Percentiles rank a stretch among this genome's conserved stretches.
phyloP scores from a whole-genome alignment of 2,113 vertebrate genomes.

The Lophius piscatorius region DNA sequence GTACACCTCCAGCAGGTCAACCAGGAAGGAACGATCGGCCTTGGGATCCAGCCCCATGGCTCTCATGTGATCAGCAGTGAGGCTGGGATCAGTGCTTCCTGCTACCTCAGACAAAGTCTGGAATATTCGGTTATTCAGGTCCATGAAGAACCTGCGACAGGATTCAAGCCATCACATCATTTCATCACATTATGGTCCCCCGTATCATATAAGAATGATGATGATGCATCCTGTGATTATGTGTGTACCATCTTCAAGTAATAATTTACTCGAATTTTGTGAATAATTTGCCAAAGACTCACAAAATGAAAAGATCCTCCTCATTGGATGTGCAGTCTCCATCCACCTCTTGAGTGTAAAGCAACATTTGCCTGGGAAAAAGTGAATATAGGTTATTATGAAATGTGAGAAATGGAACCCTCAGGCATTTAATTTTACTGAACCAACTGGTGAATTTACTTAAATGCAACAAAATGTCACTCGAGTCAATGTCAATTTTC shows the following conservation, averaged over 20 bases:
- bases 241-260: no score
- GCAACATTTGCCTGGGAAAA: slow-evolving; percentile 88
- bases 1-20: slow-evolving; percentile 95
- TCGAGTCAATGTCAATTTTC: no score
- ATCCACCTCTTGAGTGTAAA: slow-evolving; percentile 95
- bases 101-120: slow-evolving; percentile 93
- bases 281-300: slow-evolving; percentile 72
- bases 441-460: neutral
- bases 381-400: neutral
- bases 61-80: slow-evolving; percentile 91
- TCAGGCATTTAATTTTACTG: neutral
- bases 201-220: neutral
- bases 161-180: neutral
- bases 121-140: slow-evolving; percentile 98
- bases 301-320: slow-evolving; percentile 98
- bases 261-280: no score
- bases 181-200: neutral
- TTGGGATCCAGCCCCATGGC: slow-evolving; percentile 98
- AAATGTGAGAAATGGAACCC: neutral
- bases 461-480: neutral
- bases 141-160: slow-evolving; percentile 93
- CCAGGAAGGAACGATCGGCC: slow-evolving; percentile 91
- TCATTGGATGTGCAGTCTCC: slow-evolving; percentile 91
- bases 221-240: neutral
- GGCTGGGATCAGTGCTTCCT: slow-evolving; percentile 88